phyloP scores from a whole-genome alignment of 2,888 invertebrate genomes.

The Allophyes oxyacanthae region DNA sequence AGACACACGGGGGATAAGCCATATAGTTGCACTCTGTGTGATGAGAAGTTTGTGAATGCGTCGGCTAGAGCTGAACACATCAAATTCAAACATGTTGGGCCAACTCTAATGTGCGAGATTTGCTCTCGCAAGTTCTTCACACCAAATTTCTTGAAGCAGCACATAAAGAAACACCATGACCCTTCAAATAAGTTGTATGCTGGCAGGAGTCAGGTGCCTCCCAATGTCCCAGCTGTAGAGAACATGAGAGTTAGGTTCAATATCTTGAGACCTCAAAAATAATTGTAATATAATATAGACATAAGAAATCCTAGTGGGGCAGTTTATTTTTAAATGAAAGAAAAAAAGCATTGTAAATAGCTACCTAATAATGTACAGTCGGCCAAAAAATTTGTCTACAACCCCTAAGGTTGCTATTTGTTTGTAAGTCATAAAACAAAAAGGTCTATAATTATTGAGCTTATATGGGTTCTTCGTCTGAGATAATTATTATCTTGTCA shows the following conservation, averaged over 20 bases:
- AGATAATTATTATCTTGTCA: no score
- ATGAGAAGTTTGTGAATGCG: slow-evolving; percentile 81
- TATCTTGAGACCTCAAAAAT: no score
- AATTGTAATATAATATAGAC: no score
- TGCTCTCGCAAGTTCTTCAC: slow-evolving; percentile 82
- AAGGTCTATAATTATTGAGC: no score
- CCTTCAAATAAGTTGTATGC: slow-evolving; percentile 78
- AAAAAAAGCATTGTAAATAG: no score
- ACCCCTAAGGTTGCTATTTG: no score
- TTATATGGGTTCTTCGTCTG: no score
- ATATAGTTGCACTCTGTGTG: slow-evolving; percentile 77
- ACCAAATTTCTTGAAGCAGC: slow-evolving; percentile 75
- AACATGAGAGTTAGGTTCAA: slow-evolving; percentile 66
- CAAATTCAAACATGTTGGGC: slow-evolving; percentile 81
- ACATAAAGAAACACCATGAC: slow-evolving; percentile 79
- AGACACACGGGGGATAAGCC: slow-evolving; percentile 84
- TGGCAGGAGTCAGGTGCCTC: slow-evolving; percentile 69
- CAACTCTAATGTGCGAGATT: slow-evolving; percentile 78
- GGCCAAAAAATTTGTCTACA: no score
- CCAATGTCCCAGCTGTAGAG: slow-evolving; percentile 72
- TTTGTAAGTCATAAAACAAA: no score
- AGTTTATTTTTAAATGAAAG: no score
- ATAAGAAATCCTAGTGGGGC: no score
- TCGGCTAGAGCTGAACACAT: slow-evolving; percentile 83
- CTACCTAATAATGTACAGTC: no score